A percentile compares a stretch with the other conserved stretches of the same genome.
Evolutionary conservation across 2,113 vertebrate genomes (phyloP).

Genomic region (Nestor notabilis): DNA sequence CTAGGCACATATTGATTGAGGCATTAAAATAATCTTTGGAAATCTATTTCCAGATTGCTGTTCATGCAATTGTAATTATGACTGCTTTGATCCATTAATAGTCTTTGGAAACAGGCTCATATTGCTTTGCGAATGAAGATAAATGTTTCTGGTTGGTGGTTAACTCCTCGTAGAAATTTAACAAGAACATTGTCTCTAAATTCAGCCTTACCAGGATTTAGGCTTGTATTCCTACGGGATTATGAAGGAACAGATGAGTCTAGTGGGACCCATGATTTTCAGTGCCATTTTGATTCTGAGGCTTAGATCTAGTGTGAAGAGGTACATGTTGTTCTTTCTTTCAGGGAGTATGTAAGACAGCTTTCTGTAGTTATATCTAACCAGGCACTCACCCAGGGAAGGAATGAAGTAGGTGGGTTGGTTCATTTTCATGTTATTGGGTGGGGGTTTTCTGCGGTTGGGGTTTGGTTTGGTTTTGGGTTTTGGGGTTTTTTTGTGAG

Average conservation of each 20-base stretch:
- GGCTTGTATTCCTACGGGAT: background rate
- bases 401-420: background rate
- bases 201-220: background rate
- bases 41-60: slow-evolving; percentile 12
- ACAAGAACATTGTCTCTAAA: background rate
- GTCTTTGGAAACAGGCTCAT: background rate
- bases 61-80: background rate
- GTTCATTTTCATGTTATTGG: background rate
- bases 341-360: background rate
- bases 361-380: background rate
- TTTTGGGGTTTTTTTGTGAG: background rate
- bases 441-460: background rate
- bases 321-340: background rate
- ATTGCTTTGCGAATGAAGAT: background rate
- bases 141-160: background rate
- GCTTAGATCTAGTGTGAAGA: background rate
- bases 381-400: background rate
- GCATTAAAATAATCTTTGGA: background rate
- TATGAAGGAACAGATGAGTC: background rate
- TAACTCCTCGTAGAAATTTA: background rate
- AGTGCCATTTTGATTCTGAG: background rate
- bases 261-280: background rate
- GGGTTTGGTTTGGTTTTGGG: background rate
- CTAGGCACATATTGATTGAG: background rate
- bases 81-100: background rate